Base-by-base conservation (phyloP, 2,113 vertebrate genomes). In the Mormoops blainvillei region DNA sequence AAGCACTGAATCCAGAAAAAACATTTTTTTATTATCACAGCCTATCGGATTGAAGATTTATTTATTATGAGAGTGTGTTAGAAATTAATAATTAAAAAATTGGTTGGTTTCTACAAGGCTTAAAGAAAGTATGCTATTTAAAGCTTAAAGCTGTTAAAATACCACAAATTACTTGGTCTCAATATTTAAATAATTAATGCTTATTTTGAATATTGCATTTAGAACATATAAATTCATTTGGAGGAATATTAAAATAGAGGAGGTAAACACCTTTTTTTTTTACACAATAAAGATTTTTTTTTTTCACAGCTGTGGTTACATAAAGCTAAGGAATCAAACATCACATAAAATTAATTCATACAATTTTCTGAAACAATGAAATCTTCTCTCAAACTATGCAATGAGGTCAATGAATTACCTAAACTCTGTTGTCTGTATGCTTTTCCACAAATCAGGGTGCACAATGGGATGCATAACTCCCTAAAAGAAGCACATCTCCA, bases 21-120 rank as follows among this genome's bases (percentile, higher is more conserved):
- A 83, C 86, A 92, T 87, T 98, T 97, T 97, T 94, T 93, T 98
- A 97, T 98, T 97, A 98, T 84, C 88, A 95, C 38, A 78, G 96
- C 82, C 95, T 98, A 98, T 89, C 83, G 98, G 85, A 98, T 86
- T 96, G 54, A 88, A 18, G 45, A 97, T 96, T 97, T 97, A 97
- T 92, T 97, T 93, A 0, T 92, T 96, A 97, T 91, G 52, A 43
- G 68, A 98, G 94, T 81, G 15, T 94, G 61, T 96, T 92, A 70
- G 85, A 97, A 97, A 88, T 77, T 91, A 96, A 83, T 87, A 28
- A 13, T 61, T 31, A 12, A 61, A 87, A 93, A 93, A 96, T 97
- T 74, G 18, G 8, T 82, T 77, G 33, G 11, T 65, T 85, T 95
- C 96, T 48, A 97, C 38, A 76, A 89, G 16, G 18, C 65, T 78